phyloP scores from a whole-genome alignment of 2,797 vertebrate species.

The Notoglanidium macrostoma region DNA sequence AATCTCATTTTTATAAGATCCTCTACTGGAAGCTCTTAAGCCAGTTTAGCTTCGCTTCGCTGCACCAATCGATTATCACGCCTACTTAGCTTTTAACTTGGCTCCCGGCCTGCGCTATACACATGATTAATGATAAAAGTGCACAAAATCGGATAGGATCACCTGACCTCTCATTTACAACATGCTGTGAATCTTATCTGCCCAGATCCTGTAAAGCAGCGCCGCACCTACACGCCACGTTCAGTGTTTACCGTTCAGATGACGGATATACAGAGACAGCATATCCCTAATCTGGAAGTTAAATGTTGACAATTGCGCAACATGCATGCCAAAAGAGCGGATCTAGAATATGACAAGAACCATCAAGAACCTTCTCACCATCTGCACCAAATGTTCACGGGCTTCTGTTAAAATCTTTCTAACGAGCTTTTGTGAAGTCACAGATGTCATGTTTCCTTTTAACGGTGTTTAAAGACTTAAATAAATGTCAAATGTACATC shows the following conservation, averaged over 20 bases:
- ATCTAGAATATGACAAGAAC: neutral
- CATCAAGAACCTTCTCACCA: neutral
- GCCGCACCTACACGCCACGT: neutral
- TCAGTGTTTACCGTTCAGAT: neutral
- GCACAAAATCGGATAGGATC: constrained; percentile 14
- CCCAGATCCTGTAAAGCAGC: neutral
- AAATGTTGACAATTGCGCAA: neutral
- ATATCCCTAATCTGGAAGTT: neutral
- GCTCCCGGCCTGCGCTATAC: neutral
- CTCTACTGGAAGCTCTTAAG: constrained; percentile 28
- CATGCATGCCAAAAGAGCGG: neutral
- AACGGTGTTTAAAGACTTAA: neutral
- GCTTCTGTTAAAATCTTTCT: neutral
- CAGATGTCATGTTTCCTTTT: neutral
- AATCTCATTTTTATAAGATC: constrained; percentile 12
- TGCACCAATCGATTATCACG: constrained; percentile 25
- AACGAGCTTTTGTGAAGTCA: neutral
- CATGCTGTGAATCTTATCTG: constrained; percentile 16
- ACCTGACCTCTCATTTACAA: constrained; percentile 21
- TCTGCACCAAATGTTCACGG: neutral
- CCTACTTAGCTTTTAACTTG: constrained; percentile 38
- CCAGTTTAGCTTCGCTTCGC: constrained; percentile 26
- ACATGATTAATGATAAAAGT: constrained; percentile 22
- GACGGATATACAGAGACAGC: neutral
- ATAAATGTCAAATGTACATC: neutral